Conservation (phyloP, 64 coral and sea anemone genomes). For the Porites lutea region DNA sequence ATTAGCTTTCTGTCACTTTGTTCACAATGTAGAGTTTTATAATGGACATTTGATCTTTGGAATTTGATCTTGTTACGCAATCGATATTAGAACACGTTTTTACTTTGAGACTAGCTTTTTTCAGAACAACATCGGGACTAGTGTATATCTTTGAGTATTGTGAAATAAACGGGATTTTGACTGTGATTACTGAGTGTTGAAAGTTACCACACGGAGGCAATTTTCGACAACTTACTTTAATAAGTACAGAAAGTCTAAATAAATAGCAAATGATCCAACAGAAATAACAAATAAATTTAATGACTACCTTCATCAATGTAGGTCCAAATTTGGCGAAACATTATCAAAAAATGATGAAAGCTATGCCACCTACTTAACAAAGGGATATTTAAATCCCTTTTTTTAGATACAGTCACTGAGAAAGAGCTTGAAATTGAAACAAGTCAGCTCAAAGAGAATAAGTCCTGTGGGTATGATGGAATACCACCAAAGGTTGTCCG, state of each 20-base stretch:
- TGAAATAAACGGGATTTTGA: background rate
- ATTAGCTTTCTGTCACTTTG: no score
- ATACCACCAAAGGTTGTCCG: background rate
- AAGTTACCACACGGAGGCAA: constrained; percentile 2
- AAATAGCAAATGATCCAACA: no score
- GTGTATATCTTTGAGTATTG: background rate
- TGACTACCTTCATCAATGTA: no score
- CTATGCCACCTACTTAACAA: background rate
- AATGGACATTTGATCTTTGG: no score
- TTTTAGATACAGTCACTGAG: constrained; percentile 20
- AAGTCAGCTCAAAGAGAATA: background rate
- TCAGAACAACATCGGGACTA: background rate
- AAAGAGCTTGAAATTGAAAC: constrained; percentile 45
- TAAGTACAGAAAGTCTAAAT: no score
- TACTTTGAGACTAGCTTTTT: background rate
- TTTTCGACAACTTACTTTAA: background rate
- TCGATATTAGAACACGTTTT: background rate
- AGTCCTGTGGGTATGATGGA: constrained; percentile 4
- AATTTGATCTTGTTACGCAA: background rate
- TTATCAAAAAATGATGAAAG: background rate
- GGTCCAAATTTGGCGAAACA: no score
- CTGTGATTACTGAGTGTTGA: background rate
- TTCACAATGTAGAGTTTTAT: no score
- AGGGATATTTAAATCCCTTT: background rate
- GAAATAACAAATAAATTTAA: no score